Conservation (phyloP, 2,888 invertebrate genomes). For the Hydrotaea diabolus region DNA sequence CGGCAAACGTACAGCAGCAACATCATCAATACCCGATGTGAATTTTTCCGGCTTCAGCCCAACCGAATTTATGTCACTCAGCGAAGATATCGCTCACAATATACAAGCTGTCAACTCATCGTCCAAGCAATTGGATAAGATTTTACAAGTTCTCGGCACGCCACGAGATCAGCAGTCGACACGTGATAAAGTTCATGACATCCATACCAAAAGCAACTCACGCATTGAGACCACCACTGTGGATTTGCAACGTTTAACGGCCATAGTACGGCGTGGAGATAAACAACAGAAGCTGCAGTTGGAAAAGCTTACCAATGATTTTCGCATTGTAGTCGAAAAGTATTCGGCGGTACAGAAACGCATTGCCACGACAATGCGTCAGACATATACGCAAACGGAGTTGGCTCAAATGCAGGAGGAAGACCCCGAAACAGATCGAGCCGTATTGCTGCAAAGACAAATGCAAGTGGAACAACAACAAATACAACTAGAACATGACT, state of each 20-base stretch:
- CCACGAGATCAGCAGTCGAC: slow-evolving; percentile 86
- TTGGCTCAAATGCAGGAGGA: slow-evolving; percentile 70
- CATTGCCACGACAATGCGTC: slow-evolving; percentile 86
- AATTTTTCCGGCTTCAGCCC: slow-evolving; percentile 87
- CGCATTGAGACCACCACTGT: slow-evolving; percentile 88
- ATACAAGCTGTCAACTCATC: slow-evolving; percentile 89
- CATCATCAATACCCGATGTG: slow-evolving; percentile 83
- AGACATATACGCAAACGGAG: slow-evolving; percentile 73
- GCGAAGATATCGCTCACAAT: slow-evolving; percentile 91
- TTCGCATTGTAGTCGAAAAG: slow-evolving; percentile 88
- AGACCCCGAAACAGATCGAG: slow-evolving; percentile 72
- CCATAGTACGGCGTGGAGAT: slow-evolving; percentile 86
- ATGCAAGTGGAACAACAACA: slow-evolving; percentile 79
- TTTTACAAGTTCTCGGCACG: slow-evolving; percentile 88
- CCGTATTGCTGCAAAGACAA: slow-evolving; percentile 76
- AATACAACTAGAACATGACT: slow-evolving; percentile 89
- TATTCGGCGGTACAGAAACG: slow-evolving; percentile 90
- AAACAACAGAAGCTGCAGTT: slow-evolving; percentile 91
- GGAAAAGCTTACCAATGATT: slow-evolving; percentile 91
- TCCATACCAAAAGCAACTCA: slow-evolving; percentile 88
- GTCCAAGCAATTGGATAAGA: slow-evolving; percentile 87
- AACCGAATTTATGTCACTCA: slow-evolving; percentile 88
- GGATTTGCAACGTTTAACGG: slow-evolving; percentile 87
- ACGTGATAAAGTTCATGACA: slow-evolving; percentile 86
- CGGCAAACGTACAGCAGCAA: slow-evolving; percentile 70